phyloP scores from a whole-genome alignment of 2,888 invertebrate species.

The Ophioninae sp. region DNA sequence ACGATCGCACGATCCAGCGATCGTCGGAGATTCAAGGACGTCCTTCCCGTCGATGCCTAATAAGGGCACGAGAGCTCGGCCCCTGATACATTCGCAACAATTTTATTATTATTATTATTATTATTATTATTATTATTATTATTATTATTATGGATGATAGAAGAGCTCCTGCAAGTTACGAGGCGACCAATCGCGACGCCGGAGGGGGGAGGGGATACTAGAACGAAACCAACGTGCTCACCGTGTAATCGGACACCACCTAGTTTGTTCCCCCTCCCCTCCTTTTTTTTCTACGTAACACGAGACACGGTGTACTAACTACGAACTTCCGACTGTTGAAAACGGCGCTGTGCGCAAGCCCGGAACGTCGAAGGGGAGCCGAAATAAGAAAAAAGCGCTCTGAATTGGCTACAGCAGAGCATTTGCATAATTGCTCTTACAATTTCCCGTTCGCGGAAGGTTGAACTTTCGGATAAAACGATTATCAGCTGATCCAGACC shows the following conservation, averaged over 20 bases:
- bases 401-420: not conserved
- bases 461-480: not conserved
- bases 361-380: slow-evolving; percentile 3
- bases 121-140: not conserved
- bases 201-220: not conserved
- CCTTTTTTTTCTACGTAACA: slow-evolving; percentile 68
- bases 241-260: slow-evolving; percentile 59
- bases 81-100: slow-evolving; percentile 28
- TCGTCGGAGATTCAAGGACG: slow-evolving; percentile 23
- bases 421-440: not conserved
- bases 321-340: slow-evolving; percentile 71
- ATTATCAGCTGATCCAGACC: not conserved
- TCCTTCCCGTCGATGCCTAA: slow-evolving; percentile 33
- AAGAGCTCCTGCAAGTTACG: slow-evolving; percentile 48
- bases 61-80: slow-evolving; percentile 26
- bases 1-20: not conserved
- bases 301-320: slow-evolving; percentile 67
- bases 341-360: slow-evolving; percentile 46
- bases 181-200: slow-evolving; percentile 4
- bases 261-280: not conserved
- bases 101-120: slow-evolving; percentile 28
- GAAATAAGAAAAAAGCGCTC: slow-evolving; percentile 1
- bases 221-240: slow-evolving; percentile 45
- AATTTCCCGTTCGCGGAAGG: not conserved
- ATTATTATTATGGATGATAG: slow-evolving; percentile 32